phyloP scores from a whole-genome alignment of 2,797 vertebrate genomes.

The Eupleurogrammus muticus region DNA sequence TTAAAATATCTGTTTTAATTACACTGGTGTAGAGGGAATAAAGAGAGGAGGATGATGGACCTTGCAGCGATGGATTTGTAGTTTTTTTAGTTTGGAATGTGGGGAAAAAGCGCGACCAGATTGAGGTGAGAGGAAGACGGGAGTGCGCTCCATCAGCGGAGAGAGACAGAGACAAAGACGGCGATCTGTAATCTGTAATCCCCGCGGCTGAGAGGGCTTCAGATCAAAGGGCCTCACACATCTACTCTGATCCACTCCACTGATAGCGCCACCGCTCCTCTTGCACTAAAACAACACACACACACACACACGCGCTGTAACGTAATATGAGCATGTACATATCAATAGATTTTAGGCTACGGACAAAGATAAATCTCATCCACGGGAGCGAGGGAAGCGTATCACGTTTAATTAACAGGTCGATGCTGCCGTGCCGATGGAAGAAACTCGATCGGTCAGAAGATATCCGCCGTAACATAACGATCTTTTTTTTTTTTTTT shows the following conservation, averaged over 20 bases:
- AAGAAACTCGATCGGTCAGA: not conserved
- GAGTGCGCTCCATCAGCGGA: constrained; percentile 1
- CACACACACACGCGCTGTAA: constrained; percentile 13
- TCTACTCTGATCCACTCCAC: constrained; percentile 54
- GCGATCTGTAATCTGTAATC: constrained; percentile 66
- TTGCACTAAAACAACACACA: constrained; percentile 25
- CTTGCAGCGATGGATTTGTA: constrained; percentile 58
- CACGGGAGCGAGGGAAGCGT: not conserved
- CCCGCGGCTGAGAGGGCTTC: constrained; percentile 58
- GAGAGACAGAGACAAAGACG: constrained; percentile 48
- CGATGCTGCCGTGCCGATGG: constrained; percentile 1
- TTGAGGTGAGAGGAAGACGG: constrained; percentile 20
- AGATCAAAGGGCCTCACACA: constrained; percentile 74
- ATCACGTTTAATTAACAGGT: constrained; percentile 11
- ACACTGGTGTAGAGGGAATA: constrained; percentile 60
- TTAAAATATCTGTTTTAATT: constrained; percentile 77
- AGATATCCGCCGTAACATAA: not conserved
- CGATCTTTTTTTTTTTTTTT: not conserved
- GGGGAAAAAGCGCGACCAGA: constrained; percentile 28
- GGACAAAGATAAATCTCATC: constrained; percentile 1
- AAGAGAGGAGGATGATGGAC: constrained; percentile 61
- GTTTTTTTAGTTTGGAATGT: constrained; percentile 28
- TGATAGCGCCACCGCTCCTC: constrained; percentile 57
- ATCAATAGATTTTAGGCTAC: constrained; percentile 15
- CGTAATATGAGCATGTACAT: not conserved